A percentile compares a stretch with the other conserved stretches of the same genome.
These are phyloP conservation scores for Parnassius orleans DNA, from an alignment of 2,888 invertebrate species.

Conservation along the genomic window DNA sequence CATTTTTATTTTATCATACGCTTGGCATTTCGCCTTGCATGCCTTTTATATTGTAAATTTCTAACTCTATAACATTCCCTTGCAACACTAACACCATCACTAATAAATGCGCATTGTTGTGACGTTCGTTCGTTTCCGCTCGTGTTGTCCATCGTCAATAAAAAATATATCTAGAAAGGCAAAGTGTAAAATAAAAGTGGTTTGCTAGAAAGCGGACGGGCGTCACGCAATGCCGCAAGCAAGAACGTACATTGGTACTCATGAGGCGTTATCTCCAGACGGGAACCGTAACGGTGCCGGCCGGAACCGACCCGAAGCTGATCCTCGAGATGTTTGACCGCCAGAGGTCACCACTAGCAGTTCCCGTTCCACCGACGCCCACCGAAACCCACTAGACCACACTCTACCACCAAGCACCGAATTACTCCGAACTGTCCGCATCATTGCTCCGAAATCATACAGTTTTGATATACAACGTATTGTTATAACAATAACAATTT, in stretches of 20 bases:
- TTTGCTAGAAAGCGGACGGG: conserved; percentile 51
- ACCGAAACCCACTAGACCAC: conserved; percentile 47
- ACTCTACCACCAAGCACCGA: conserved; percentile 20
- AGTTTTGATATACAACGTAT: background rate
- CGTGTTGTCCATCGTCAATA: conserved; percentile 47
- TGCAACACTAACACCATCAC: conserved; percentile 19
- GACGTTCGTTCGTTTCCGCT: conserved; percentile 74
- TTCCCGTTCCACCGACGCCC: conserved; percentile 61
- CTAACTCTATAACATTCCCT: conserved; percentile 21
- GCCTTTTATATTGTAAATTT: background rate
- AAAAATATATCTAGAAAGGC: background rate
- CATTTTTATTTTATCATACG: conserved; percentile 13
- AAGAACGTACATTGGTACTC: conserved; percentile 77
- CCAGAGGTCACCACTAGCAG: conserved; percentile 66
- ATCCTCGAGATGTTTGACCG: conserved; percentile 81
- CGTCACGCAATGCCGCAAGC: conserved; percentile 65
- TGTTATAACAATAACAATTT: background rate
- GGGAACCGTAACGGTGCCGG: conserved; percentile 78
- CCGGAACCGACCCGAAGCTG: conserved; percentile 78
- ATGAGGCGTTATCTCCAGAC: conserved; percentile 65
- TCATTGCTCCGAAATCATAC: background rate
- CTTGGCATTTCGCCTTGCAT: conserved; percentile 15
- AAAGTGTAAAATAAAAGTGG: conserved; percentile 6
- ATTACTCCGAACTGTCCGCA: background rate
- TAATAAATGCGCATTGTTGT: conserved; percentile 62